These are phyloP conservation scores for Tryphoninae sp. DNA, from an alignment of 2,888 invertebrate species.

Conservation along the genomic window DNA sequence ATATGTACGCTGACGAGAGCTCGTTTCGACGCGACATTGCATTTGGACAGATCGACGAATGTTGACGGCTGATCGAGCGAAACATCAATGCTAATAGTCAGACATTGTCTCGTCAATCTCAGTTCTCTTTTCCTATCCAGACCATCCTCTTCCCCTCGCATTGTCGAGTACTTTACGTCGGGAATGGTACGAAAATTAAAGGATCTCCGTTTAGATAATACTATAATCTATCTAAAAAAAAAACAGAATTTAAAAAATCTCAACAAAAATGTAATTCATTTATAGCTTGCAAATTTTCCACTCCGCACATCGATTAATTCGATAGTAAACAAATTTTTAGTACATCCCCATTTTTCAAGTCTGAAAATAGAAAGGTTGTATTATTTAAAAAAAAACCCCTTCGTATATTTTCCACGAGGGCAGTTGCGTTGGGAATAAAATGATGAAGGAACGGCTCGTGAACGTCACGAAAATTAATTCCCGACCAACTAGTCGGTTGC, in stretches of 20 bases:
- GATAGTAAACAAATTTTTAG: no score
- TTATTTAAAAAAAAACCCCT: no score
- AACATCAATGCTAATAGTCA: conserved; percentile 56
- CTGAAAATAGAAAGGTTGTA: no score
- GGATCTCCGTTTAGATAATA: no score
- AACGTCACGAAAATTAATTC: not conserved
- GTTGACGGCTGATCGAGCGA: conserved; percentile 54
- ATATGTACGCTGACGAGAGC: conserved; percentile 25
- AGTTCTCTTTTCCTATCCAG: not conserved
- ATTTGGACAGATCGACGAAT: conserved; percentile 48
- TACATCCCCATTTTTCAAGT: no score
- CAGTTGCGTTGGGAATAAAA: not conserved
- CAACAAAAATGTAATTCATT: no score
- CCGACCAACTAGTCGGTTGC: not conserved
- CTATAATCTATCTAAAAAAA: not conserved
- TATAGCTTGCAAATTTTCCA: no score
- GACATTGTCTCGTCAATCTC: conserved; percentile 32
- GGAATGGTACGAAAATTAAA: not conserved
- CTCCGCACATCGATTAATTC: no score
- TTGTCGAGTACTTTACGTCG: not conserved
- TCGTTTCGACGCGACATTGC: conserved; percentile 42
- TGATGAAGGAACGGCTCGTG: not conserved
- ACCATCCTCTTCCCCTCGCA: not conserved
- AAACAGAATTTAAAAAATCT: not conserved
- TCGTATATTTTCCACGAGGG: no score